Percentiles rank a stretch among this genome's conserved stretches.
These are phyloP conservation scores for Eunapius fragilis DNA, from an alignment of 37 sponge, comb jelly and placozoan species.

Conservation along the genomic window DNA sequence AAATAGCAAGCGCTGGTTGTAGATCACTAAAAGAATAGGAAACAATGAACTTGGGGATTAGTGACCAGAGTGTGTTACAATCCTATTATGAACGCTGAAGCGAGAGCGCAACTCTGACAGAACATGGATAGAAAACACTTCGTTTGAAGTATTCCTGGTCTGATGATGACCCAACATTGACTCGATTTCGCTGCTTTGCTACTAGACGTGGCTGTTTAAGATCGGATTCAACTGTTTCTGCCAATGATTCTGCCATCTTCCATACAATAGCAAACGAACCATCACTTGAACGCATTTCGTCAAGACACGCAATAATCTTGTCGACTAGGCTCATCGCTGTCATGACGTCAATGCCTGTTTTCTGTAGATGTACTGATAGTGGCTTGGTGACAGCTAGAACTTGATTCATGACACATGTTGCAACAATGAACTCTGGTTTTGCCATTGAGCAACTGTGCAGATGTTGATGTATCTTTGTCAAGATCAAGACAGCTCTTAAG, in stretches of 20 bases:
- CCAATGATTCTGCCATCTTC: background rate
- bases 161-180: background rate
- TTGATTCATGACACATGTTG: background rate
- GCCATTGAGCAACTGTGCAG: background rate
- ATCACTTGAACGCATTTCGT: background rate
- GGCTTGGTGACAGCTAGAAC: background rate
- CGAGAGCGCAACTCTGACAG: too few species aligned
- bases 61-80: too few species aligned
- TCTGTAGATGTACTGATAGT: background rate
- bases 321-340: background rate
- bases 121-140: too few species aligned
- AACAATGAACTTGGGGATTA: too few species aligned
- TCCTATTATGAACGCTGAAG: too few species aligned
- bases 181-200: background rate
- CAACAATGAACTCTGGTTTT: background rate
- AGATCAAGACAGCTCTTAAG: background rate
- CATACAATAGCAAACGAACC: background rate
- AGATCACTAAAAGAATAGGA: too few species aligned
- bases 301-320: background rate
- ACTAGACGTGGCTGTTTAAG: background rate
- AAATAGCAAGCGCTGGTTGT: too few species aligned
- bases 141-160: too few species aligned
- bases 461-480: background rate
- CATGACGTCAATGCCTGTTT: background rate
- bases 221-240: background rate